Conservation (phyloP, 2,797 vertebrate species). For the Hemibagrus guttatus region DNA sequence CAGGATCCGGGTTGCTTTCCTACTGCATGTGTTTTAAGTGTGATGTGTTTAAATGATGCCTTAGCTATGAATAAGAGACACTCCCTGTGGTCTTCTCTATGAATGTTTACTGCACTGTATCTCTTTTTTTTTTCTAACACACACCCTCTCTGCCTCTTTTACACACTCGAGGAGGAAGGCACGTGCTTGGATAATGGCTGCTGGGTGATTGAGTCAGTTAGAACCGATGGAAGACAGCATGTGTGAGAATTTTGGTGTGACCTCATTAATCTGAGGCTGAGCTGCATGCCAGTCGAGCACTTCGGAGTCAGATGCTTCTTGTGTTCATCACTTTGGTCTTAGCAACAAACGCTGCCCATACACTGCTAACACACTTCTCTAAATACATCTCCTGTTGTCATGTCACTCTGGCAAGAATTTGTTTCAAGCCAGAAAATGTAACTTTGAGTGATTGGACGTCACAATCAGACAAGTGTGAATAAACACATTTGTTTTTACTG, state of each 20-base stretch:
- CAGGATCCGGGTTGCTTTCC: conserved; percentile 18
- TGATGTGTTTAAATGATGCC: neutral
- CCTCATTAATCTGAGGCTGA: conserved; percentile 46
- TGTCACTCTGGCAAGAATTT: neutral
- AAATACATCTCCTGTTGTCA: neutral
- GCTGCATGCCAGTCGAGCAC: conserved; percentile 34
- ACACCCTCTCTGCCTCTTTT: conserved; percentile 17
- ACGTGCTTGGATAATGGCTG: conserved; percentile 45
- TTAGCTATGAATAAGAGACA: conserved; percentile 24
- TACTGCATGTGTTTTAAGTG: conserved; percentile 16
- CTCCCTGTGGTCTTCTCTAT: neutral
- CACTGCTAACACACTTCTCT: neutral
- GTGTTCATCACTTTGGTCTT: neutral
- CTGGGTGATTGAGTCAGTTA: conserved; percentile 44
- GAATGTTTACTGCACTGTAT: conserved; percentile 12
- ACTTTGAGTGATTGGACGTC: neutral
- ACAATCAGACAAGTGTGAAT: neutral
- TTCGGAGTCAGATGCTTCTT: conserved; percentile 20
- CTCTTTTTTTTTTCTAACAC: neutral
- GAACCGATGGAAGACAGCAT: conserved; percentile 45
- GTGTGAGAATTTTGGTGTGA: conserved; percentile 43
- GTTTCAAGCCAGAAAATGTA: neutral
- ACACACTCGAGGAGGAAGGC: conserved; percentile 27
- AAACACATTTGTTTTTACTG: neutral
- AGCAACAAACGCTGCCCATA: neutral